phyloP scores from a whole-genome alignment of 2,797 vertebrate genomes.

The Coreius guichenoti region DNA sequence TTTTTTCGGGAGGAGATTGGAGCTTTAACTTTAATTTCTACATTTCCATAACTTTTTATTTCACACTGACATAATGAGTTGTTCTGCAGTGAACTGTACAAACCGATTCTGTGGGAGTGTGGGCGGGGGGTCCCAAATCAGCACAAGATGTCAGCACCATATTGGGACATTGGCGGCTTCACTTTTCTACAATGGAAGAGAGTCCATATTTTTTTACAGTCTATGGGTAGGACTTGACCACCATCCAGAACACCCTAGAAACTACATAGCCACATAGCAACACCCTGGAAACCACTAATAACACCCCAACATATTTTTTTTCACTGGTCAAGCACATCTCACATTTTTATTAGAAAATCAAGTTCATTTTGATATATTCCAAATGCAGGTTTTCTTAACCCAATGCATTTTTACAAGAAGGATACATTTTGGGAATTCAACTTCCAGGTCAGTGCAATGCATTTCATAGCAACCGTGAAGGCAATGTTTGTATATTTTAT shows the following conservation, averaged over 20 bases:
- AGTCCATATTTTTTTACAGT: too few relatives aligned
- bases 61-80: too few relatives aligned
- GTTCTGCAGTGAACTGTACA: too few relatives aligned
- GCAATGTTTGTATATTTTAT: constrained; percentile 18
- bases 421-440: constrained; percentile 17
- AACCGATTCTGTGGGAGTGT: too few relatives aligned
- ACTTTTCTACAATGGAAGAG: too few relatives aligned
- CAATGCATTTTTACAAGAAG: neutral
- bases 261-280: neutral
- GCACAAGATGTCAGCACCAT: too few relatives aligned
- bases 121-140: too few relatives aligned
- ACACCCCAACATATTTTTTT: neutral
- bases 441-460: neutral
- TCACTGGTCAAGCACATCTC: neutral
- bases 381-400: neutral
- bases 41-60: too few relatives aligned
- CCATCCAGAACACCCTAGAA: neutral
- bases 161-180: too few relatives aligned
- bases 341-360: neutral
- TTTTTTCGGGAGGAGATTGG: too few relatives aligned
- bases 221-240: neutral
- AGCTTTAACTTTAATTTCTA: too few relatives aligned
- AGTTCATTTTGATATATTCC: neutral
- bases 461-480: constrained; percentile 29
- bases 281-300: neutral